These are phyloP conservation scores for Falco biarmicus DNA, from an alignment of 2,797 vertebrate species.

Conservation along the genomic window DNA sequence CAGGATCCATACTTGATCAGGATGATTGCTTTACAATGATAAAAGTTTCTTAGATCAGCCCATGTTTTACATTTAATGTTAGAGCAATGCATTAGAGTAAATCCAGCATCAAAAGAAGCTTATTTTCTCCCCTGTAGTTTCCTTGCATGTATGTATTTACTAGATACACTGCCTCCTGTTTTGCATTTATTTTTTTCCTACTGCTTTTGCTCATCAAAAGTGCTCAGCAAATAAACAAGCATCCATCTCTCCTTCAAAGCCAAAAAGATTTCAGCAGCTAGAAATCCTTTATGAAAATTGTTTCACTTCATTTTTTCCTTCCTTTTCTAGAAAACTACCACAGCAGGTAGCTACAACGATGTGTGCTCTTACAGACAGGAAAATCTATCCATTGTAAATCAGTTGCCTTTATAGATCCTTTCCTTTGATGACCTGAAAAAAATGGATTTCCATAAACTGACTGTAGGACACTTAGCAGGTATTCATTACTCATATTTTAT, in stretches of 20 bases:
- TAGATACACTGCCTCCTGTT: not conserved
- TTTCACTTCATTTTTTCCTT: conserved; percentile 22
- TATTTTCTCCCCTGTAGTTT: conserved; percentile 18
- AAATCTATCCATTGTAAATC: conserved; percentile 27
- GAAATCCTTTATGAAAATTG: conserved; percentile 6
- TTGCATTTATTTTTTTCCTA: conserved; percentile 7
- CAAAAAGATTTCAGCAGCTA: conserved; percentile 22
- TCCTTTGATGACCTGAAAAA: not conserved
- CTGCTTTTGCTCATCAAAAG: conserved; percentile 30
- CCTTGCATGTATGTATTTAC: not conserved
- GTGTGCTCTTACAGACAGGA: not conserved
- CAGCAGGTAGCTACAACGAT: conserved; percentile 14
- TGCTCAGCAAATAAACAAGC: conserved; percentile 24
- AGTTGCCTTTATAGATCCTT: conserved; percentile 11
- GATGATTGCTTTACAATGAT: not conserved
- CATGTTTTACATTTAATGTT: conserved; percentile 11
- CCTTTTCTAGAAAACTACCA: conserved; percentile 23
- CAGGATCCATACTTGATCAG: conserved; percentile 2
- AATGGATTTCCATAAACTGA: not conserved
- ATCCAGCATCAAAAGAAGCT: conserved; percentile 36
- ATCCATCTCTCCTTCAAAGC: conserved; percentile 22
- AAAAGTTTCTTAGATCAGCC: conserved; percentile 23
- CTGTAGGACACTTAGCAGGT: not conserved
- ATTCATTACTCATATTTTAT: not conserved
- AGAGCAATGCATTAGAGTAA: not conserved